Conservation (phyloP, 2,888 invertebrate genomes). For the Stictocephala bisonia region DNA sequence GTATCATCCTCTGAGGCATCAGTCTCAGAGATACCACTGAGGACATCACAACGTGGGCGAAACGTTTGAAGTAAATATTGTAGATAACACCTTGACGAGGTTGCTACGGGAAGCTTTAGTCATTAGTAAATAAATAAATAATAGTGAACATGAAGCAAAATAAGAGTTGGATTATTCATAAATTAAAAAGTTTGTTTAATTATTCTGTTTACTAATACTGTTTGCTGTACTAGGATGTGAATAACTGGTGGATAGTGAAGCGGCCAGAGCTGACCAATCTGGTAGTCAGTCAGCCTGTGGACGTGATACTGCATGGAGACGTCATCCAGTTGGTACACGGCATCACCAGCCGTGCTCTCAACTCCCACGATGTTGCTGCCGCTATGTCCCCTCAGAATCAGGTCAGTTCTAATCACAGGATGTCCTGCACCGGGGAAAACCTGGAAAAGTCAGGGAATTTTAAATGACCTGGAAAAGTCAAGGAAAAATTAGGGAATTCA, state of each 20-base stretch:
- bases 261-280: slow-evolving; percentile 82
- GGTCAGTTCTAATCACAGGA: no score
- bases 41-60: no score
- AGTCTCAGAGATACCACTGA: no score
- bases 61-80: no score
- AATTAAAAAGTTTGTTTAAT: not conserved
- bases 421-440: no score
- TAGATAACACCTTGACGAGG: no score
- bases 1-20: no score
- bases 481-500: no score
- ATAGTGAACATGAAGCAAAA: not conserved
- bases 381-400: slow-evolving; percentile 92
- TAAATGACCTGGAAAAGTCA: no score
- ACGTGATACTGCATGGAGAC: slow-evolving; percentile 89
- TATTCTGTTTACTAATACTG: no score
- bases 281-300: slow-evolving; percentile 81
- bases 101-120: no score
- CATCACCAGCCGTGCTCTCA: slow-evolving; percentile 89
- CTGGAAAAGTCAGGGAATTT: no score
- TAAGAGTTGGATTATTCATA: not conserved
- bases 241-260: slow-evolving; percentile 99
- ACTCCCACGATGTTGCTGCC: slow-evolving; percentile 96
- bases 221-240: slow-evolving; percentile 77
- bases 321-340: slow-evolving; percentile 94
- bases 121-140: not conserved